These are phyloP conservation scores for Venustaconcha ellipsiformis DNA, from an alignment of 1,140 invertebrate genomes.

Conservation along the genomic window DNA sequence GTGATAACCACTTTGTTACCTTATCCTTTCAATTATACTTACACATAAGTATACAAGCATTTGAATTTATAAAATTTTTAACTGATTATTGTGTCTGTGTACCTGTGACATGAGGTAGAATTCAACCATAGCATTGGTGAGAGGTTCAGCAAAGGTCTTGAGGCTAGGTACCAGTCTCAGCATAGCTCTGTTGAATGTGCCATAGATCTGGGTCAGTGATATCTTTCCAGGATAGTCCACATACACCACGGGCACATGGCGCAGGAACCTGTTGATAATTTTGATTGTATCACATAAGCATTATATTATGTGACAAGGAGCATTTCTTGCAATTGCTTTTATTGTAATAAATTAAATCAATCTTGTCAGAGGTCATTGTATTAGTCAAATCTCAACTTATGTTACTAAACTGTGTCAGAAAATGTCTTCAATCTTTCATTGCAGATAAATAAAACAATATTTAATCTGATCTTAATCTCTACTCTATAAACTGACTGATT, in stretches of 20 bases:
- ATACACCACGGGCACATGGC: slow-evolving; percentile 98
- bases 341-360: too few relatives aligned
- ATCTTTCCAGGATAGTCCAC: slow-evolving; percentile 99
- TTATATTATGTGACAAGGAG: too few relatives aligned
- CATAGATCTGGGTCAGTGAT: slow-evolving; percentile 94
- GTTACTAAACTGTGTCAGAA: too few relatives aligned
- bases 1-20: too few relatives aligned
- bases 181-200: slow-evolving; percentile 98
- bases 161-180: slow-evolving; percentile 90
- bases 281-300: too few relatives aligned
- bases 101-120: slow-evolving; percentile 95
- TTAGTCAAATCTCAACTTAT: too few relatives aligned
- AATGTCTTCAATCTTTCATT: too few relatives aligned
- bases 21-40: too few relatives aligned
- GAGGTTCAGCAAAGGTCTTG: slow-evolving; percentile 92
- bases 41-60: too few relatives aligned
- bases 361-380: too few relatives aligned
- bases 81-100: background rate
- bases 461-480: background rate
- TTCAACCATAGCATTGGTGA: slow-evolving; percentile 99
- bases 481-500: background rate
- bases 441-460: background rate
- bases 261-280: slow-evolving; percentile 72
- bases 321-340: too few relatives aligned
- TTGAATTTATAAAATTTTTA: too few relatives aligned